Evolutionary conservation across 1,140 invertebrate species (phyloP), one percentile per base, ranked within the genome.

Genomic region (Laupala kohalensis): DNA sequence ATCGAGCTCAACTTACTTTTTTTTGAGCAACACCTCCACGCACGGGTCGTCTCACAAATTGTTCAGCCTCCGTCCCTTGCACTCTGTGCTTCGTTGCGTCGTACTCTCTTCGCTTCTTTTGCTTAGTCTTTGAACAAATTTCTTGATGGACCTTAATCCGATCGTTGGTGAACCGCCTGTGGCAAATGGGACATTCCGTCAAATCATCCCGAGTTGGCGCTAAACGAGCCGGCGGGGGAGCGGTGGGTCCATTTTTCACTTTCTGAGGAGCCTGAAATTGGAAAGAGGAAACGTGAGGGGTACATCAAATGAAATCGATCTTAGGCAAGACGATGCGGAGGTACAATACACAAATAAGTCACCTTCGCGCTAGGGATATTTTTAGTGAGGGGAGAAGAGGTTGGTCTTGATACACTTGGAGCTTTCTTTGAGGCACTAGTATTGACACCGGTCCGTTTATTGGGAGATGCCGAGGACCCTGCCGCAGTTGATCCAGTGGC

Each of bases 21-120:
- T 74, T 75, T 69, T 85, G 86, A 71, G 77, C 83, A 27, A 87
- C 82, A 53, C 37, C 37, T 13, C 19, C 19, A 9, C 19, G 9
- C 9, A 53, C 37, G 9, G 37, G 9, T 53, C 37, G 37, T 53
- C 19, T 53, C 9, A 53, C 37, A 78, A 89, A 96, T 70, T 86
- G 83, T 76, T 95, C 94, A 25, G 92, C 86, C 76, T 97, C 95
- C 0, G 95, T 97, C 25, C 95, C 95, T 80, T 88, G 82, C 6
- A 94, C 84, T 64, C 95, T 84, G 78, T 92, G 92, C 79, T 93
- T 93, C 5, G 89, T 84, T 13, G 90, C 87, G 80, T 98, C 94
- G 78, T 95, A 96, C 9, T 87, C 86, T 82, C 94, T 96, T 72
- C 95, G 84, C 76, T 93, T 93, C 77, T 92, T 92, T 25, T 85